Evolutionary conservation across 2,113 vertebrate genomes (phyloP).

Genomic region (Gallinago undulata): DNA sequence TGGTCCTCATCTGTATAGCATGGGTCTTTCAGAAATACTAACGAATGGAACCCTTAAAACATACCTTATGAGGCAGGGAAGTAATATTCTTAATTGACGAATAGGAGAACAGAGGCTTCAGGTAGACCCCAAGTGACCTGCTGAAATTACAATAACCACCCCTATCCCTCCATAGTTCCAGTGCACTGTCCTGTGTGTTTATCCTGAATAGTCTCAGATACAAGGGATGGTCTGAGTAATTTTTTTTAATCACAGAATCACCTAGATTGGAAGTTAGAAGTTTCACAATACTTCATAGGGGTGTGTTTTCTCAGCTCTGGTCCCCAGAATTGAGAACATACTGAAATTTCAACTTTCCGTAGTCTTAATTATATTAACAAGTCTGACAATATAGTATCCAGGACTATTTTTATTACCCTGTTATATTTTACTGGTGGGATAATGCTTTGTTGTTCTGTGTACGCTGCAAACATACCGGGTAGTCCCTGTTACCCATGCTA

Average conservation of each 20-base stretch:
- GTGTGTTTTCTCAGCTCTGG: background rate
- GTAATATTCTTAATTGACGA: background rate
- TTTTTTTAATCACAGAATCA: background rate
- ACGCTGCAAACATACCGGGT: slow-evolving; percentile 27
- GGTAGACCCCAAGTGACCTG: background rate
- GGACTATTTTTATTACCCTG: background rate
- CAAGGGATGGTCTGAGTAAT: background rate
- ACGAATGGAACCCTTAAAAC: background rate
- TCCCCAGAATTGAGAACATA: background rate
- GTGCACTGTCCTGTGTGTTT: background rate
- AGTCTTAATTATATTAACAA: background rate
- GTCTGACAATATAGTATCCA: background rate
- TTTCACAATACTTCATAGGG: background rate
- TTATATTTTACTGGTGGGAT: background rate
- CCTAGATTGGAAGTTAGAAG: background rate
- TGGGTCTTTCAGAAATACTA: background rate
- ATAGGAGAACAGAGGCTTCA: background rate
- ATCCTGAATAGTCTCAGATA: background rate
- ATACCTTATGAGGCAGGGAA: background rate
- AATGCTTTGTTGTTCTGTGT: slow-evolving; percentile 18
- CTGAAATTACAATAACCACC: background rate
- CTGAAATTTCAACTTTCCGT: background rate
- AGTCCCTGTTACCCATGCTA: background rate
- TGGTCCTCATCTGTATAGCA: background rate
- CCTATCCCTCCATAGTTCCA: background rate